Evolutionary conservation across 2,888 invertebrate genomes (phyloP).

Genomic region (Limnephilus rhombicus): DNA sequence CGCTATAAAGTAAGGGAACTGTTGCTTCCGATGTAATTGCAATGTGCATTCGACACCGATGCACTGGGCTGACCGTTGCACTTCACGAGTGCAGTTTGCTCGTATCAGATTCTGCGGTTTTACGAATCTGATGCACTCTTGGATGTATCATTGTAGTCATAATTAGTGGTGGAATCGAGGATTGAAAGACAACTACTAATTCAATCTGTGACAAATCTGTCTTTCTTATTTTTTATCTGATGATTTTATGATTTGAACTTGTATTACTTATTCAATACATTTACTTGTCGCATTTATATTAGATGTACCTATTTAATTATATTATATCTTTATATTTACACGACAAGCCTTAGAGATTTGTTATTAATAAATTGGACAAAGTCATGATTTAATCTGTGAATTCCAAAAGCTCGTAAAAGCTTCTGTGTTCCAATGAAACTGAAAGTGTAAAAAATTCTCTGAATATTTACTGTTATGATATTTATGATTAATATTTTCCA

Average conservation of each 20-base stretch:
- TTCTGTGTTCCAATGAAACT: not conserved
- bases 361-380: not conserved
- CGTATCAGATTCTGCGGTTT: slow-evolving; percentile 45
- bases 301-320: not conserved
- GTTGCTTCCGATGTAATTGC: not conserved
- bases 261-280: not conserved
- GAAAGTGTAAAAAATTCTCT: not conserved
- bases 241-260: not conserved
- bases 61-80: slow-evolving; percentile 17
- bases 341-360: not conserved
- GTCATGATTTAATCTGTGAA: not conserved
- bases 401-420: not conserved
- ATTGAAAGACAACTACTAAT: slow-evolving; percentile 2
- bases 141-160: not conserved
- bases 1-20: not conserved
- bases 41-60: not conserved
- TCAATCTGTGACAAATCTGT: not conserved
- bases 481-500: not conserved
- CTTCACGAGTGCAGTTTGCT: slow-evolving; percentile 18
- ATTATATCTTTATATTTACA: not conserved
- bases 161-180: slow-evolving; percentile 20
- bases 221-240: not conserved
- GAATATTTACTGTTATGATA: not conserved
- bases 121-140: slow-evolving; percentile 19
- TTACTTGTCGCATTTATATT: not conserved